These are phyloP conservation scores for Motacilla tschutschensis DNA, from an alignment of 2,113 vertebrate species.

Conservation along the genomic window DNA sequence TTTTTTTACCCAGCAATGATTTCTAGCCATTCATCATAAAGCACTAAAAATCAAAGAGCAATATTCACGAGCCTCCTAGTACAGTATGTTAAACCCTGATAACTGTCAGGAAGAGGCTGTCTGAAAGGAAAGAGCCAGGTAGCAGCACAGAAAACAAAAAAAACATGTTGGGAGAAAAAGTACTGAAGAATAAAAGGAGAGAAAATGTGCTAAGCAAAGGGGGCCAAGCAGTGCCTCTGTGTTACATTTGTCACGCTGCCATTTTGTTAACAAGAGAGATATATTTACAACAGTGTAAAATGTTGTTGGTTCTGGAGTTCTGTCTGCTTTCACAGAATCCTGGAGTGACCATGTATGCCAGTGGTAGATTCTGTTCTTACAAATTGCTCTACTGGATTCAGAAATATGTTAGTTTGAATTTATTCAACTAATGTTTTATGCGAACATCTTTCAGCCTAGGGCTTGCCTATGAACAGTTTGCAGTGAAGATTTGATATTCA, in stretches of 20 bases:
- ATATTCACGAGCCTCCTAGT: slow-evolving; percentile 70
- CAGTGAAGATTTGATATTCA: slow-evolving; percentile 34
- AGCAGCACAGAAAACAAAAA: slow-evolving; percentile 49
- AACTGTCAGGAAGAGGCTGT: slow-evolving; percentile 68
- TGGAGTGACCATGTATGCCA: slow-evolving; percentile 19
- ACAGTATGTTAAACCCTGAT: slow-evolving; percentile 67
- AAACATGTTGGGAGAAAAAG: slow-evolving; percentile 29
- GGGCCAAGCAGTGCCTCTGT: not conserved
- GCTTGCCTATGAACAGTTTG: slow-evolving; percentile 42
- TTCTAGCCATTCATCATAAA: slow-evolving; percentile 64
- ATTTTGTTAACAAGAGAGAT: slow-evolving; percentile 36
- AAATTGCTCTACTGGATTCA: slow-evolving; percentile 10
- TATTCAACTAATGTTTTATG: slow-evolving; percentile 53
- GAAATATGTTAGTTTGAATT: slow-evolving; percentile 26
- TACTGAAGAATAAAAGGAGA: slow-evolving; percentile 48
- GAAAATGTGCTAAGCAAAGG: slow-evolving; percentile 24
- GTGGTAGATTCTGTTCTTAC: not conserved
- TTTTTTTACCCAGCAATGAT: not conserved
- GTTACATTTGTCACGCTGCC: slow-evolving; percentile 39
- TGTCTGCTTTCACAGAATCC: not conserved
- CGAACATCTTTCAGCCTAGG: slow-evolving; percentile 46
- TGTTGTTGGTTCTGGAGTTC: not conserved
- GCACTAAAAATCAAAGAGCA: slow-evolving; percentile 70
- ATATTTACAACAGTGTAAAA: not conserved
- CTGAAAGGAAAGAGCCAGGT: slow-evolving; percentile 42